Evolutionary conservation across 2,888 invertebrate genomes (phyloP), one percentile per base, ranked within the genome.

Genomic region (Pseudococcus longispinus): DNA sequence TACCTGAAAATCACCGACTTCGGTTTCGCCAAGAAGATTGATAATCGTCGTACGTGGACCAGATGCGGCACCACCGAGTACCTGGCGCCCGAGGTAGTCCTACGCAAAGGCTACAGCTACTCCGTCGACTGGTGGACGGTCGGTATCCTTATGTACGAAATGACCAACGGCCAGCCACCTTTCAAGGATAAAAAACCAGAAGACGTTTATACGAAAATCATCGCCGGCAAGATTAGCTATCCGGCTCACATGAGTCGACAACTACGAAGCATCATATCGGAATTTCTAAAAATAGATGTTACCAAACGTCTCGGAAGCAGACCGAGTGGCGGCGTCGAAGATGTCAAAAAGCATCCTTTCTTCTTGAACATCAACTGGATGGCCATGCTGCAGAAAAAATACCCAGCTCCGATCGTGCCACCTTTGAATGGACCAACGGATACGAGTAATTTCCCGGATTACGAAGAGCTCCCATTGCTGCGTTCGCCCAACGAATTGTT

Each of bases 41-140:
- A 86, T 20, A 74, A 51, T 80, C 86, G 86, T 32, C 86, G 86
- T 18, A 86, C 86, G 15, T 86, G 86, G 86, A 86, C 86, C 5
- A 77, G 86, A 80, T 86, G 86, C 18, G 86, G 86, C 18, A 86
- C 86, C 46, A 86, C 86, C 29, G 86, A 86, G 37, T 86, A 86
- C 44, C 51, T 86, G 32, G 86, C 86, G 0, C 86, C 86, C 9
- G 86, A 86, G n/a, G 86, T 86, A 5, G 86, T 86, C 13, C 37
- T 80, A n/a, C 77, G 86, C 11, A 77, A 86, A 51, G 80, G 86
- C 9, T 86, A 86, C 80, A 86, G 86, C 42, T 86, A 86, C 37
- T 86, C 86, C n/a, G 86, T 86, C 15, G 86, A 86, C 20, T 86
- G 86, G 86, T 86, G 86, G 86, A 86, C 86, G 20, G 86, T 86